Base-by-base conservation (phyloP, 1,140 invertebrate genomes). In the Cyphomyrmex costatus region DNA sequence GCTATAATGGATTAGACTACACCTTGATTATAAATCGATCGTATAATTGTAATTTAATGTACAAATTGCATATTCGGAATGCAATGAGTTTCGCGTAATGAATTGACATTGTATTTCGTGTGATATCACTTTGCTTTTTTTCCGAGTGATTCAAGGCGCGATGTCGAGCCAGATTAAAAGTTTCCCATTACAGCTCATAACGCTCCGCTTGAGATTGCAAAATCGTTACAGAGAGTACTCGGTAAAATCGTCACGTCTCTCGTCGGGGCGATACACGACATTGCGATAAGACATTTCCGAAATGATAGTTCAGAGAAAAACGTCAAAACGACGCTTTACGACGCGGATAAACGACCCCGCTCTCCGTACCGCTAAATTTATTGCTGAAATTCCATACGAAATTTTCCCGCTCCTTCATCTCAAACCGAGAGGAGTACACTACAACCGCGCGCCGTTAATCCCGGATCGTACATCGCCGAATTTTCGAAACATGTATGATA, bases 301-400 rank as follows among this genome's bases (percentile, higher is more conserved):
- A 83, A 83, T 70, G 30, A 80, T 53, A 46, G 36, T 19, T 30
- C 19, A n/a, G 53, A 33, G 66, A 46, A n/a, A 70, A 71, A 71
- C 53, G 66, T 60, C 66, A 56, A n/a, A n/a, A 53, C 36, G 24
- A 73, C 36, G 24, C 7, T 46, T 73, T 53, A 10, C 79, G 51
- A 82, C 66, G 46, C 61, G 73, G 56, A 77, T 46, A 61, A 77
- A 61, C 77, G 16, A 70, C 51, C 51, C 36, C 53, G n/a, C 42
- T 63, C 46, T 49, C 53, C 19, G 30, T 83, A 83, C 36, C 24
- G 63, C 51, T 73, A 83, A 80, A 73, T 82, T 83, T 83, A 83
- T 83, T 83, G 79, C 79, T 83, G 79, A 74, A 82, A 83, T 83
- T 83, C 14, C 36, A 73, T 56, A 27, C 12, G 68, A 60, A 70